Evolutionary conservation across 2,888 invertebrate genomes (phyloP), one percentile per base, ranked within the genome.

Genomic region (Plebejus melissa): DNA sequence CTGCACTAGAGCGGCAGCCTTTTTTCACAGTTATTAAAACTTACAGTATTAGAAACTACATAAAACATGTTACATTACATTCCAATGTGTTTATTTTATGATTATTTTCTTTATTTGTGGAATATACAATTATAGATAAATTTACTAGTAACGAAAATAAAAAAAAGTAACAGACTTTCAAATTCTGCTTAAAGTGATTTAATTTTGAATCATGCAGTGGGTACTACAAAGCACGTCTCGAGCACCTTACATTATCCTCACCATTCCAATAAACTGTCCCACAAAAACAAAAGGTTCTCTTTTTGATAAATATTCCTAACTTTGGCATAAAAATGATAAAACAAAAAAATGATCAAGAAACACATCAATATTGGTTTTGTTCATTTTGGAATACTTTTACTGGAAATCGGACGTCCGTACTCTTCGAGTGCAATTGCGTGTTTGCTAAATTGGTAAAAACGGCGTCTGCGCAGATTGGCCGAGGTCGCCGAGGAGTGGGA

Each of bases 401-500:
- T 41, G 28, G 54, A 54, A 50, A 65, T n/a, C 4, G 65, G 16
- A 65, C 65, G 13, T 1, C 65, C 32, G 32, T 36, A 36, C 32
- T 65, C 65, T 13, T 65, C 28, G 60, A 22, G 60, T 60, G 28
- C 60, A 3, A 60, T 11, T 28, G 11, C n/a, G 54, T 65, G 28
- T 74, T 74, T 77, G 75, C 71, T 76, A 78, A 78, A 78, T 77
- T 79, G 76, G 79, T 78, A 75, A 72, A 74, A 77, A 76, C 77
- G 77, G 84, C 85, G 82, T 88, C 81, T 90, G 85, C 85, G 82
- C 94, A 94, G 94, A 93, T 93, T 89, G 78, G 87, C 90, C 81
- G 91, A 90, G 83, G 84, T 88, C 80, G 83, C 87, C 84, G 93
- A 93, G 82, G 91, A 91, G 87, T 94, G 92, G 88, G 94, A 94